Base-by-base conservation (phyloP, 2,113 vertebrate genomes). In the Callocephalon fimbriatum region DNA sequence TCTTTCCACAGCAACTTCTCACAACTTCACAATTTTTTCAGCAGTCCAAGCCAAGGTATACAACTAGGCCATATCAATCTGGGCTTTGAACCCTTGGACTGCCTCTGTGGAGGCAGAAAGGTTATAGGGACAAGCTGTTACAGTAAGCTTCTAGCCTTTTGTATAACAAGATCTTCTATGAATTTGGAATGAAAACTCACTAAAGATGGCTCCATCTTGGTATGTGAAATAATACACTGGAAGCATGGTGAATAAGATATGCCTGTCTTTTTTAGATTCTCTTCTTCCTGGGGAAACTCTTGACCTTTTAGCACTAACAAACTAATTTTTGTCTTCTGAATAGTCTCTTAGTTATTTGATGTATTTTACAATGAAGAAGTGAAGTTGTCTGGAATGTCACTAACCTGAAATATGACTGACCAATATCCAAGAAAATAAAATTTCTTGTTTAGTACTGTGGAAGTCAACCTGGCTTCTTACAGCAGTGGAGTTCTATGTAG, bases 1-100 rank as follows among this genome's bases (percentile, higher is more conserved):
- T 79, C 38, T 67, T 90, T 31, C 48, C 61, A 23, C 53, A 63
- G 31, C 7, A 84, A 17, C 1, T 0, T 76, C 31, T 92, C 70
- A 71, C 7, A 71, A 17, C 6, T 76, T 70, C 19, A 7, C 12
- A 47, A 45, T 59, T 78, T 92, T 56, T 25, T 71, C 19, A 85
- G 16, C 10, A 75, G 31, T 67, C 4, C 8, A 70, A 67, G 22
- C 8, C 31, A n/a, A 53, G 6, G 65, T 73, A 37, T 26, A 70
- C 8, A 70, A 50, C 5, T 38, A 11, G 17, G 8, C 3, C 4
- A 2, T 40, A 75, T 5, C 1, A 63, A 2, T 53, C 23, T 63
- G 32, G 15, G 27, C 25, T 72, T 92, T 88, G 82, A 84, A 67
- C 1, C 8, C 6, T 54, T 71, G 19, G 10, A 67, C 19, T 17